A percentile compares a stretch with the other conserved stretches of the same genome.
These are phyloP conservation scores for Mizuhopecten yessoensis DNA, from an alignment of 1,140 invertebrate genomes.

Conservation along the genomic window DNA sequence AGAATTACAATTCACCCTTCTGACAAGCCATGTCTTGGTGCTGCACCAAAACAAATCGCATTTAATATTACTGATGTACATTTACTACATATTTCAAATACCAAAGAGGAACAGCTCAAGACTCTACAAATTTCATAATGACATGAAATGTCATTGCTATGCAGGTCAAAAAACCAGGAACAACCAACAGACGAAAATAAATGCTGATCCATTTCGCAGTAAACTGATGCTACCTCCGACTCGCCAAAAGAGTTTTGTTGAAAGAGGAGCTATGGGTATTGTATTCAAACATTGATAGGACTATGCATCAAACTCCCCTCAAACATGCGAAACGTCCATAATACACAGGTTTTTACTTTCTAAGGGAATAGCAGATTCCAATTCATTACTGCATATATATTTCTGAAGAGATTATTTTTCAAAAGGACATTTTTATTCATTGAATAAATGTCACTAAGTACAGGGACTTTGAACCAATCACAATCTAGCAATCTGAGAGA, in stretches of 20 bases:
- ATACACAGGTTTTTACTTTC: constrained; percentile 34
- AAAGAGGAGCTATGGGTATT: constrained; percentile 20
- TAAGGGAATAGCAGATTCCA: constrained; percentile 33
- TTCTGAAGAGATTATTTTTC: constrained; percentile 39
- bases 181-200: constrained; percentile 33
- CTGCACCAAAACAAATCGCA: background rate
- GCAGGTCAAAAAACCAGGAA: constrained; percentile 25
- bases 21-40: background rate
- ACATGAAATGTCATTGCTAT: constrained; percentile 20
- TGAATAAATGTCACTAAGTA: constrained; percentile 12
- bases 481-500: background rate
- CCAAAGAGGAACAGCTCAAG: background rate
- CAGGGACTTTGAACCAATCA: constrained; percentile 6
- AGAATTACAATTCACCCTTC: background rate
- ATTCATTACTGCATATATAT: constrained; percentile 35
- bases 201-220: constrained; percentile 26
- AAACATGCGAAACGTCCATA: constrained; percentile 33
- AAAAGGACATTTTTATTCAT: constrained; percentile 40
- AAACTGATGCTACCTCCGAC: constrained; percentile 12
- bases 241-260: constrained; percentile 33
- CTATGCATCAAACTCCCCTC: constrained; percentile 30
- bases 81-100: background rate
- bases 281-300: constrained; percentile 27
- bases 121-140: constrained; percentile 22
- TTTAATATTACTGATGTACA: background rate